These are phyloP conservation scores for Mesitornis unicolor DNA, from an alignment of 2,113 vertebrate species.

Conservation along the genomic window DNA sequence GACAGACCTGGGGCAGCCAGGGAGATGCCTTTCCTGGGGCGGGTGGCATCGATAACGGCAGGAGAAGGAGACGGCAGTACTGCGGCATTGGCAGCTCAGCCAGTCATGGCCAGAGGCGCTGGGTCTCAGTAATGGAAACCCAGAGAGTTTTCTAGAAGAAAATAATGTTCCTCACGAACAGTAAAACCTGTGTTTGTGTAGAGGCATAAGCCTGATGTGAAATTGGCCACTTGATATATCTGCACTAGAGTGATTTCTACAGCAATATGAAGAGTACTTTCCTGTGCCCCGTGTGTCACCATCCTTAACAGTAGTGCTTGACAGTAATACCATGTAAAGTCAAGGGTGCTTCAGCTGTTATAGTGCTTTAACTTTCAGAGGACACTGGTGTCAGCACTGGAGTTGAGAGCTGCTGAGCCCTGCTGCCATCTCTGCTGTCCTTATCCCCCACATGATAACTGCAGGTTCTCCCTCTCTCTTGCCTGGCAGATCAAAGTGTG, in stretches of 20 bases:
- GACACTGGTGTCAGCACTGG: not conserved
- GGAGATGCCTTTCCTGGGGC: not conserved
- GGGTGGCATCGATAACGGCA: accelerated
- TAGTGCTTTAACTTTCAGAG: not conserved
- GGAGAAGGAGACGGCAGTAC: accelerated
- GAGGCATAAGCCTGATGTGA: not conserved
- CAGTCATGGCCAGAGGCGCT: not conserved
- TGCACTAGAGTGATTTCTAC: not conserved
- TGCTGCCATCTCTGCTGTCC: not conserved
- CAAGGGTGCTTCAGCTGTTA: not conserved
- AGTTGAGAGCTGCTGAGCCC: not conserved
- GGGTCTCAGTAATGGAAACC: not conserved
- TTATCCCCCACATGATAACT: too few species aligned
- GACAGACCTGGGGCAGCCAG: not conserved
- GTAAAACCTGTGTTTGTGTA: not conserved
- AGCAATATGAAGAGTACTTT: not conserved
- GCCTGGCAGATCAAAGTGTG: slow-evolving; percentile 72
- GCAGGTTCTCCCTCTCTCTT: not conserved
- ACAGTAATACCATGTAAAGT: not conserved
- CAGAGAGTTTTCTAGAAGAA: not conserved
- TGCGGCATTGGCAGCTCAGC: not conserved
- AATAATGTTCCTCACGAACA: not conserved
- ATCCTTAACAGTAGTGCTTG: not conserved
- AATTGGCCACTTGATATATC: not conserved
- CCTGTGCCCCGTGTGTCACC: accelerated